Conservation (phyloP, 2,888 invertebrate genomes). For the Cryptophagus acutangulus region DNA sequence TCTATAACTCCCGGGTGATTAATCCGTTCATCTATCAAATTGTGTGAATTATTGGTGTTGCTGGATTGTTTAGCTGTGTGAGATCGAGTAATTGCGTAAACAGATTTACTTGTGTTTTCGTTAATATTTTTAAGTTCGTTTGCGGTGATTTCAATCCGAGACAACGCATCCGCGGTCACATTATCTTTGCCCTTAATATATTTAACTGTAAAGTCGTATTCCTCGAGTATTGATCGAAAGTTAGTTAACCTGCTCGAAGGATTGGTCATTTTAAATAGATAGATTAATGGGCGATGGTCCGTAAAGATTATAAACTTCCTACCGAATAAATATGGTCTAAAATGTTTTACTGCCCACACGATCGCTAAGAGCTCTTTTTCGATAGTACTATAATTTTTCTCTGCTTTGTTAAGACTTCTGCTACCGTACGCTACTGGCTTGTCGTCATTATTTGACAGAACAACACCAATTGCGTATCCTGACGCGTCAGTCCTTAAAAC, state of each 20-base stretch:
- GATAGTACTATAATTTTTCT: constrained; percentile 11
- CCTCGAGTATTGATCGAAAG: constrained; percentile 24
- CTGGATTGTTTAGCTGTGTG: too few relatives aligned
- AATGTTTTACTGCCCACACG: constrained; percentile 25
- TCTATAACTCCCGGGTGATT: too few relatives aligned
- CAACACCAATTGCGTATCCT: constrained; percentile 8
- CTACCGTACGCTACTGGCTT: too few relatives aligned
- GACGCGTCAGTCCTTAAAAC: constrained; percentile 16
- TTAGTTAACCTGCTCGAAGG: too few relatives aligned
- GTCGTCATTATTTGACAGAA: constrained; percentile 10
- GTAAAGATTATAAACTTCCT: constrained; percentile 3
- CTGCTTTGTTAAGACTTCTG: constrained; percentile 9
- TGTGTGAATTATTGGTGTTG: too few relatives aligned
- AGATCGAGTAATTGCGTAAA: too few relatives aligned
- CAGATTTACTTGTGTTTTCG: too few relatives aligned
- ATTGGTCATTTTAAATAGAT: constrained; percentile 26
- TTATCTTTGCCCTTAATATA: constrained; percentile 10
- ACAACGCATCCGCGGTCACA: constrained; percentile 16
- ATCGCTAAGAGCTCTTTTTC: constrained; percentile 21
- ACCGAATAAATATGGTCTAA: constrained; percentile 5
- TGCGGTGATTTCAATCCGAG: too few relatives aligned
- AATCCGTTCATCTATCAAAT: too few relatives aligned
- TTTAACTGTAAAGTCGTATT: constrained; percentile 11
- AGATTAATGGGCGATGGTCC: constrained; percentile 19
- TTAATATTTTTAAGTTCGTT: too few relatives aligned